Base-by-base conservation (phyloP, 1,140 invertebrate species). In the Akabosia matsudoensis region DNA sequence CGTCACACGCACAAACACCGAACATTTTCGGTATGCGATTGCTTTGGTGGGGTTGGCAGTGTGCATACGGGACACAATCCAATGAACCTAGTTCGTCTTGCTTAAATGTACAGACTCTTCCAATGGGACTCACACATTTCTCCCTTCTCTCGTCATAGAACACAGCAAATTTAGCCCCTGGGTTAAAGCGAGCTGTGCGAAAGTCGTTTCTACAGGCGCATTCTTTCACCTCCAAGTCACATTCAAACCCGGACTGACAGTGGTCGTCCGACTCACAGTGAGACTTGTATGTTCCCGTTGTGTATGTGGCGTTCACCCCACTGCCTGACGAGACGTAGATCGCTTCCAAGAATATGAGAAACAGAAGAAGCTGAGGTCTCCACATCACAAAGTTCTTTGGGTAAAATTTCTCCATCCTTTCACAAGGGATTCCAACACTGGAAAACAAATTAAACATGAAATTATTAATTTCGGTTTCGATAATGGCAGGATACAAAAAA, bases 321-420 rank as follows among this genome's bases (percentile, higher is more conserved):
- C 4, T 30, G 7, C 61, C 61, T 30, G 24, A 13, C 13, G 61
- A 28, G 30, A 30, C 61, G 28, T 67, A 67, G 28, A 67, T 31
- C 28, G 30, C 61, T 22, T 67, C 61, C 24, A 67, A n/a, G 28
- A 67, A 67, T 2, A 67, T 67, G 3, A 67, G 61, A 7, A 67
- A 30, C 3, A 67, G 30, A 7, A 67, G 61, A 7, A 67, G 61
- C 4, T 67, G 30, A 2, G 61, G 61, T 67, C 61, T 28, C 61
- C 61, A 67, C 10, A 67, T 7, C 1, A 67, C 61, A 31, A 67
- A 30, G 22, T 67, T 67, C n/a, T 67, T 67, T 24, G 61, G 61
- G 22, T 67, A 67, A 31, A 67, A 67, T 31, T 30, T 28, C 1
- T 67, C 61, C 61, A 67, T 67, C 7, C n/a, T n/a, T n/a, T n/a